Evolutionary conservation across 1,140 invertebrate genomes (phyloP).

Genomic region (Mya arenaria): DNA sequence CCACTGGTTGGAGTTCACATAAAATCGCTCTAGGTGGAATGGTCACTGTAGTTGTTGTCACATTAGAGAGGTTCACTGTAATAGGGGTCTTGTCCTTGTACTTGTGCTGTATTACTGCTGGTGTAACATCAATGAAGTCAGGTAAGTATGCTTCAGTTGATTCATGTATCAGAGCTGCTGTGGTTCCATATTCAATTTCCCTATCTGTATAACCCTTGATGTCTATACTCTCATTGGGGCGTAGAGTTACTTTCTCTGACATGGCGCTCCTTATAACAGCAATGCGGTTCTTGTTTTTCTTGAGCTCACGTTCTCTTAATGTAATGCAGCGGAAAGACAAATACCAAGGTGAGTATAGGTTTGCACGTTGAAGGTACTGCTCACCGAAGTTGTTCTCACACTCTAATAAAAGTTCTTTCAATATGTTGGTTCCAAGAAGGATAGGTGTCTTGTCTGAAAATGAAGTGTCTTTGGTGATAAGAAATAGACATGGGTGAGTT

Average conservation of each 20-base stretch:
- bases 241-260: neutral
- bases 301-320: slow-evolving; percentile 11
- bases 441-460: slow-evolving; percentile 31
- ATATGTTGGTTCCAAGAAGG: slow-evolving; percentile 55
- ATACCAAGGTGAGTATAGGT: slow-evolving; percentile 22
- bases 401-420: slow-evolving; percentile 15
- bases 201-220: no score
- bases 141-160: no score
- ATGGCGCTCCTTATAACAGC: neutral
- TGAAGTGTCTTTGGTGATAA: slow-evolving; percentile 46
- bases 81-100: neutral
- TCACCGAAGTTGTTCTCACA: slow-evolving; percentile 11
- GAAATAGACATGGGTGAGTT: slow-evolving; percentile 32
- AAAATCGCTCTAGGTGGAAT: neutral
- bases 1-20: neutral
- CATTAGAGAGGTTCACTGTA: neutral
- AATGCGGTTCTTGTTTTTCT: slow-evolving; percentile 11
- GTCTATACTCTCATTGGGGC: neutral
- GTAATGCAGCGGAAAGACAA: slow-evolving; percentile 33
- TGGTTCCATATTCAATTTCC: no score
- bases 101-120: no score
- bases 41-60: neutral
- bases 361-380: slow-evolving; percentile 14
- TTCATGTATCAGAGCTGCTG: no score
- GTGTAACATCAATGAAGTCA: no score